A percentile compares a stretch with the other conserved stretches of the same genome.
phyloP scores from a whole-genome alignment of 2,888 invertebrate species.

The Dexiosoma caninum region DNA sequence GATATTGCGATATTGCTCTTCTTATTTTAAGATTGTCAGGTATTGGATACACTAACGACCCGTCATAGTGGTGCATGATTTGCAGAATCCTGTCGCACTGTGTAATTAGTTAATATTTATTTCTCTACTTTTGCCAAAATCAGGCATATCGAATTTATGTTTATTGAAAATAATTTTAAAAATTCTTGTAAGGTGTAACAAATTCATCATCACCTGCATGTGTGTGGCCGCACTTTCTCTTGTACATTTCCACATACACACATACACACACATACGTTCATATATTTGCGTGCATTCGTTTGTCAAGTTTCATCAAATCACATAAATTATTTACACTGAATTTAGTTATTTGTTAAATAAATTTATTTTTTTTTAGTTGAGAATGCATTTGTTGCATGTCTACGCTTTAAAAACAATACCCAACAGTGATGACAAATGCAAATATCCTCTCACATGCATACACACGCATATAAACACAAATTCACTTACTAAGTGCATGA shows the following conservation, averaged over 20 bases:
- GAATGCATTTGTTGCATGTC: conserved; percentile 59
- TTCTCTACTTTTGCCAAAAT: not conserved
- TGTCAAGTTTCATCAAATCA: conserved; percentile 37
- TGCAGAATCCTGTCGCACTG: too few species aligned
- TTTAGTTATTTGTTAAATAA: conserved; percentile 52
- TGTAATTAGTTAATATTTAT: not conserved
- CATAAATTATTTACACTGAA: conserved; percentile 62
- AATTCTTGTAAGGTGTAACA: not conserved
- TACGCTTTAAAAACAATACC: conserved; percentile 50
- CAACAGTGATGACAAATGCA: conserved; percentile 59
- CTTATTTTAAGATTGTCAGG: too few species aligned
- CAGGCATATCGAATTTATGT: not conserved
- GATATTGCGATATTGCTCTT: too few species aligned
- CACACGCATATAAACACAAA: not conserved
- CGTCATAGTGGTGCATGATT: too few species aligned
- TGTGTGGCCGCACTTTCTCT: not conserved
- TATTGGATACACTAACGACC: too few species aligned
- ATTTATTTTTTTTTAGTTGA: conserved; percentile 45
- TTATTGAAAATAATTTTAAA: not conserved
- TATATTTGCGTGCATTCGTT: conserved; percentile 6
- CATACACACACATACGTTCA: too few species aligned
- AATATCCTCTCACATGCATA: conserved; percentile 33
- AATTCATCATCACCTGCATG: not conserved
- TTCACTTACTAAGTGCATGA: not conserved
- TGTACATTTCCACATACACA: too few species aligned